Percentiles rank a stretch among this genome's conserved stretches.
These are phyloP conservation scores for Orestias chungarensis DNA, from an alignment of 2,797 vertebrate genomes.

Conservation along the genomic window DNA sequence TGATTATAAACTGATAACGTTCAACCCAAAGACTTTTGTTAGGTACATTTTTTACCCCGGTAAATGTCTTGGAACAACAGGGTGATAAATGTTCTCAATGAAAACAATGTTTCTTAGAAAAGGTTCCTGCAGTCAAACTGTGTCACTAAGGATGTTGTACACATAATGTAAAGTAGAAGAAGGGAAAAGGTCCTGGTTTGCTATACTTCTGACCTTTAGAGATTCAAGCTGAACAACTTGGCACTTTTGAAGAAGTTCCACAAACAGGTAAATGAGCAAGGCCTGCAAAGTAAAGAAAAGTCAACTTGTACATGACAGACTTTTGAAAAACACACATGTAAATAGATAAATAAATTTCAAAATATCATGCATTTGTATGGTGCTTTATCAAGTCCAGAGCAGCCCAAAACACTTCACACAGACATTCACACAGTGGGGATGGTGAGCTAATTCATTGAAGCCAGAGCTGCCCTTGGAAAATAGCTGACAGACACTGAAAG, in stretches of 20 bases:
- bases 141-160: background rate
- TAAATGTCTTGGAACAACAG: too few species aligned
- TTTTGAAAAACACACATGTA: background rate
- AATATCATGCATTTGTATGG: too few species aligned
- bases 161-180: conserved; percentile 5
- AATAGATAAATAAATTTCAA: background rate
- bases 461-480: too few species aligned
- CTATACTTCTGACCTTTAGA: conserved; percentile 64
- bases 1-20: background rate
- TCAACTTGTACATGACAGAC: background rate
- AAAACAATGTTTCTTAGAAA: background rate
- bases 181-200: background rate
- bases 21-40: background rate
- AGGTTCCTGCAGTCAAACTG: background rate
- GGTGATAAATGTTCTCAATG: background rate
- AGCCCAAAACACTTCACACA: too few species aligned
- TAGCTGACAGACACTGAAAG: too few species aligned
- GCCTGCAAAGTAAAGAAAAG: conserved; percentile 52
- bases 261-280: conserved; percentile 79
- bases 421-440: too few species aligned
- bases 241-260: conserved; percentile 81
- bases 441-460: too few species aligned
- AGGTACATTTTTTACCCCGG: background rate
- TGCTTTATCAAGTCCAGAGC: too few species aligned
- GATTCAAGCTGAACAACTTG: conserved; percentile 72